A percentile compares a stretch with the other conserved stretches of the same genome.
These are phyloP conservation scores for Cyanistes caeruleus DNA, from an alignment of 2,113 vertebrate species.

Conservation along the genomic window DNA sequence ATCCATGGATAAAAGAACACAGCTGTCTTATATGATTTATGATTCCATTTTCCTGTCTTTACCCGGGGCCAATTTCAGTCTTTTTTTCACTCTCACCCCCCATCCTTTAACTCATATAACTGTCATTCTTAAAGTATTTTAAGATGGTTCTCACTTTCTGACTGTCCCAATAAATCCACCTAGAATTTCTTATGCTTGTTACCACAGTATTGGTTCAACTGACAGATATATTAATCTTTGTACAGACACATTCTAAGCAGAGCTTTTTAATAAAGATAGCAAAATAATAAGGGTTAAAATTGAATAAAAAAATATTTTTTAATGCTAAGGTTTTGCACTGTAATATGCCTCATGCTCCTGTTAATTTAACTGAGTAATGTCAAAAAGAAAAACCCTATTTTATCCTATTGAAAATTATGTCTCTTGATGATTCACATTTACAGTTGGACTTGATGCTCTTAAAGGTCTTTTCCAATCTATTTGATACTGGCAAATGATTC, in stretches of 20 bases:
- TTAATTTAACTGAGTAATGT: not conserved
- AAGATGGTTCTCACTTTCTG: conserved; percentile 65
- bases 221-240: conserved; percentile 25
- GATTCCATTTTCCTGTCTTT: conserved; percentile 61
- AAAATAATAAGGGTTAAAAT: not conserved
- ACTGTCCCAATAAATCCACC: conserved; percentile 50
- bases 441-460: not conserved
- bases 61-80: conserved; percentile 17
- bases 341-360: not conserved
- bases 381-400: not conserved
- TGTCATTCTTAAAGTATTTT: conserved; percentile 65
- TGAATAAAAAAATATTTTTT: not conserved
- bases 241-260: conserved; percentile 12
- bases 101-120: conserved; percentile 52
- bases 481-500: not conserved
- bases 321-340: not conserved
- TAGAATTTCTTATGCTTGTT: conserved; percentile 49
- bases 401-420: not conserved
- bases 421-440: not conserved
- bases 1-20: conserved; percentile 67
- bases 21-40: conserved; percentile 69
- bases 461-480: not conserved
- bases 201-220: conserved; percentile 18
- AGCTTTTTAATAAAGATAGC: conserved; percentile 20
- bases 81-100: not conserved